These are phyloP conservation scores for Coregonus clupeaformis DNA, from an alignment of 2,113 vertebrate genomes.

Conservation along the genomic window DNA sequence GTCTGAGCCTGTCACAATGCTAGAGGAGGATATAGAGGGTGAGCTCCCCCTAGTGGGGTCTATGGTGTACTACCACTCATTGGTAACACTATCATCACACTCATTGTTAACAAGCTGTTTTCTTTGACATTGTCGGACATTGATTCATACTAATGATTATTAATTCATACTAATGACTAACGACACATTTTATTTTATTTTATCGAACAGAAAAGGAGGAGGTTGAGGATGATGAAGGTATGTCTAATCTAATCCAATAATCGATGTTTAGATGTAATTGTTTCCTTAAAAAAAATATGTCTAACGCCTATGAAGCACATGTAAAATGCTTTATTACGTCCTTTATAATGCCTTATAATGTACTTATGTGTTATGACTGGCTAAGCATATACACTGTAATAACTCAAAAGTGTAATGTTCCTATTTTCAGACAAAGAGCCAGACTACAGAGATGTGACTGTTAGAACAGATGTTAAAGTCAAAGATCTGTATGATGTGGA, in stretches of 20 bases:
- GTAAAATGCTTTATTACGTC: too few species aligned
- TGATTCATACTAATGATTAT: neutral
- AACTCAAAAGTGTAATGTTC: neutral
- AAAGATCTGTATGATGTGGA: slow-evolving; percentile 92
- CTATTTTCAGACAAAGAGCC: slow-evolving; percentile 80
- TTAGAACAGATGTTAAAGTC: slow-evolving; percentile 87
- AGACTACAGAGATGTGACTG: slow-evolving; percentile 82
- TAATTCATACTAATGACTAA: too few species aligned
- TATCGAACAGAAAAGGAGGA: slow-evolving; percentile 79
- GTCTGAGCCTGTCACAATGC: slow-evolving; percentile 82
- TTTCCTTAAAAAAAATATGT: neutral
- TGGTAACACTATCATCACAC: neutral
- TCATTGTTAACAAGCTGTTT: neutral
- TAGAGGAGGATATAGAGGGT: slow-evolving; percentile 85
- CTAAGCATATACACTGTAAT: too few species aligned
- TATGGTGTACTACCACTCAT: too few species aligned
- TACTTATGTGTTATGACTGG: too few species aligned
- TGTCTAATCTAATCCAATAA: slow-evolving; percentile 32
- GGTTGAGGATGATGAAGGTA: slow-evolving; percentile 90
- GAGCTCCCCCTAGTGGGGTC: slow-evolving; percentile 55
- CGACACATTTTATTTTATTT: neutral
- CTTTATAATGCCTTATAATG: too few species aligned
- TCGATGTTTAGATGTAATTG: neutral
- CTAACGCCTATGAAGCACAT: too few species aligned
- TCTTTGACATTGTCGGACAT: neutral